Base-by-base conservation (phyloP, 2,113 vertebrate species). In the Cinclus mexicanus region DNA sequence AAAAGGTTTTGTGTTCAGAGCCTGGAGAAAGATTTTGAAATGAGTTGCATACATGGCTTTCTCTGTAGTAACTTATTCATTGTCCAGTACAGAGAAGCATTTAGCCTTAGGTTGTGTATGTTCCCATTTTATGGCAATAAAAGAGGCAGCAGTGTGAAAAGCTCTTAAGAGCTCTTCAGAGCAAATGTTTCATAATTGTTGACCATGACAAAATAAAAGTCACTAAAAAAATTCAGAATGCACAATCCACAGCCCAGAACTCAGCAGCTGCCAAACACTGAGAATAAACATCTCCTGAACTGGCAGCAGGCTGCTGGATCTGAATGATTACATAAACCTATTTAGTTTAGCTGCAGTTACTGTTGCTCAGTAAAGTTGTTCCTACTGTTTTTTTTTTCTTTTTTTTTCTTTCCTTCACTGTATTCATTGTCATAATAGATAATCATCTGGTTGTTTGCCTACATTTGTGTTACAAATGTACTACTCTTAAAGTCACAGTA, bases 41-140 rank as follows among this genome's bases (percentile, higher is more conserved):
- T 88, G 50, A 94, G 52, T 52, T 92, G 37, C 75, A 47, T 44
- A 22, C 49, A 64, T 14, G 3, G 24, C 41, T 90, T 93, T 93
- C 90, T 92, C 79, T 67, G 41, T 37, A 77, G 60, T 83, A 90
- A 83, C 59, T 60, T 83, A 81, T 18, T 71, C 52, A 63, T 77
- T 70, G 94, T 90, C 88, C 85, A 60, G 57, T 8, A 15, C 88
- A 71, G 79, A 88, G 64, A 72, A 88, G 71, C 37, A 33, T 83
- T 92, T 96, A 86, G 63, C 92, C 75, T 90, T 78, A 81, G 90
- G 93, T 90, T 93, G 76, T 81, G 28, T 74, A 21, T 55, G 68
- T 92, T 95, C 83, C 85, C 25, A 8, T 94, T 95, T 92, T 77
- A 75, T 49, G 63, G 47, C 90, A 93, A 44, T 63, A 80, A 90